Base-by-base conservation (phyloP, 2,797 vertebrate species). In the Sebastes nivosus region DNA sequence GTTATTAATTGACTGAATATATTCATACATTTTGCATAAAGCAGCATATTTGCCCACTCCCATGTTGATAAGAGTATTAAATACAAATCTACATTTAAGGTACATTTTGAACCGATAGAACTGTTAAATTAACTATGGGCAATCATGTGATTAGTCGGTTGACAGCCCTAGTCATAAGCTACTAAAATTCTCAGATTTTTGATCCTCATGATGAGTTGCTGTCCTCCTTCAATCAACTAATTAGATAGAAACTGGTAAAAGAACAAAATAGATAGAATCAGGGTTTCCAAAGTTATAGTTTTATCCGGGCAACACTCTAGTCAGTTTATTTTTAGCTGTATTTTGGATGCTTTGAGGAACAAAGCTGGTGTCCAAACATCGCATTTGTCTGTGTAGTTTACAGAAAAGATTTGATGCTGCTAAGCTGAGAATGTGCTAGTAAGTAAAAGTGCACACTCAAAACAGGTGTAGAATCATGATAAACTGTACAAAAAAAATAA, bases 311-410 rank as follows among this genome's bases (percentile, higher is more conserved):
- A 63, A 16, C 36, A 58, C 9, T 75, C 5, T 14, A 20, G 3
- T 68, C 22, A 36, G 36, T 13, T 16, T 36, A 30, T 30, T 38
- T 58, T 25, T 8, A 25, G 54, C 10, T 60, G 50, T 36, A 36
- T 46, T 81, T 65, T 64, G 50, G 36, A 29, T 36, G 72, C 38
- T 60, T 22, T 36, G 29, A 65, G 22, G 52, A 72, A 10, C 27
- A 78, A 67, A 72, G 52, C 11, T n/a, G 14, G 32, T 11, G 38
- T 65, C 18, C 36, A 73, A 77, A 81, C 67, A 69, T 10, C 22
- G 6, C 3, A 50, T 72, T 69, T 64, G 30, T 74, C 55, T 14
- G 10, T 42, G 46, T 24, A 3, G 73, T 77, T 73, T 77, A 54
- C 71, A 54, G 12, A 42, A 77, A 52, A 38, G 34, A 75, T 72